Conservation (phyloP, 2,888 invertebrate species). For the Hybos culiciformis region DNA sequence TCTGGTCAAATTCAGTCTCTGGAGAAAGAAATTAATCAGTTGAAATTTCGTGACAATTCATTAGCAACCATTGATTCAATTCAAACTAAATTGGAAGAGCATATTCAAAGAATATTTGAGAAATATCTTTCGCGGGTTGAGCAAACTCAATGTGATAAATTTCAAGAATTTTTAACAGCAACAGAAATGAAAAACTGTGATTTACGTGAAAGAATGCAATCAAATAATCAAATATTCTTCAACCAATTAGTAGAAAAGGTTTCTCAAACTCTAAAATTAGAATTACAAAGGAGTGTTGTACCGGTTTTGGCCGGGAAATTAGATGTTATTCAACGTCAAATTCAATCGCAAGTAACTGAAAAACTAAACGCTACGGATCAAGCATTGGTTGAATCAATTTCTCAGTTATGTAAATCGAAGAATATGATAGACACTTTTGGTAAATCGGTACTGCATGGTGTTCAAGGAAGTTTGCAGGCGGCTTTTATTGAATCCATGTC, state of each 20-base stretch:
- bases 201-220: slow-evolving; percentile 38
- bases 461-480: slow-evolving; percentile 59
- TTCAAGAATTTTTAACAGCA: slow-evolving; percentile 18
- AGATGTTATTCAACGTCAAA: slow-evolving; percentile 58
- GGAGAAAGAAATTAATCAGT: slow-evolving; percentile 31
- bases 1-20: slow-evolving; percentile 37
- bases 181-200: slow-evolving; percentile 39
- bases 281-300: slow-evolving; percentile 41
- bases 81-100: no score
- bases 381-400: slow-evolving; percentile 64
- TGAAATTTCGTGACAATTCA: slow-evolving; percentile 21
- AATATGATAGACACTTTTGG: slow-evolving; percentile 62
- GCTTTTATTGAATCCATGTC: slow-evolving; percentile 67
- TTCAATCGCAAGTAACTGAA: slow-evolving; percentile 58
- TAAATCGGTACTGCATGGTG: slow-evolving; percentile 49
- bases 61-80: slow-evolving; percentile 9
- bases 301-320: slow-evolving; percentile 51
- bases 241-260: slow-evolving; percentile 40
- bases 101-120: slow-evolving; percentile 32
- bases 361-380: slow-evolving; percentile 60
- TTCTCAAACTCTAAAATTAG: slow-evolving; percentile 41
- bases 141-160: slow-evolving; percentile 29
- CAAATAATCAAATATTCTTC: slow-evolving; percentile 41
- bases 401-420: slow-evolving; percentile 66
- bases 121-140: slow-evolving; percentile 33